Conservation (phyloP, 2,888 invertebrate species). For the Sinodicranocentrus sp. region DNA sequence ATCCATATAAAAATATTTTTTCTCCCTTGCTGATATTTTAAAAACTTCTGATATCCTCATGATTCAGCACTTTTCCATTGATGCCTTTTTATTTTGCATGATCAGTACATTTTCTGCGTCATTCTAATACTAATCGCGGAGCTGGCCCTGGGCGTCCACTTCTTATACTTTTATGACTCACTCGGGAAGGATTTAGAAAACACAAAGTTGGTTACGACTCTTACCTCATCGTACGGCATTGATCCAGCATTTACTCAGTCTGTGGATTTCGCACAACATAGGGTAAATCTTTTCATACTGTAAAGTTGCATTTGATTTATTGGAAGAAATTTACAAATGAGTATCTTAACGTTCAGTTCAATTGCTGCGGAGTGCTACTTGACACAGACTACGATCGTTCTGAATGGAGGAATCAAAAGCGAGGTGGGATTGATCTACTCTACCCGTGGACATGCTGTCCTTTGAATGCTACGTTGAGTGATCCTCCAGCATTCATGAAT, state of each 20-base stretch:
- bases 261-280: conserved; percentile 75
- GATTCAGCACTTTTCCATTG: background rate
- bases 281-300: conserved; percentile 55
- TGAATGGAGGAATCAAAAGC: conserved; percentile 72
- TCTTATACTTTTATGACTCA: conserved; percentile 74
- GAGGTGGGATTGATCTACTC: conserved; percentile 71
- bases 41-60: background rate
- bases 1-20: conserved; percentile 13
- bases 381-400: conserved; percentile 75
- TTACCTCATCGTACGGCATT: conserved; percentile 73
- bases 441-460: conserved; percentile 76
- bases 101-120: conserved; percentile 75
- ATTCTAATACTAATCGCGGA: conserved; percentile 73
- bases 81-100: background rate
- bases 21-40: background rate
- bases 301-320: conserved; percentile 24
- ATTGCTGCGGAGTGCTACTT: conserved; percentile 75
- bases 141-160: conserved; percentile 74
- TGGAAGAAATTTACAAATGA: background rate
- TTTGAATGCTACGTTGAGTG: conserved; percentile 71
- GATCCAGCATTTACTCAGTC: conserved; percentile 75
- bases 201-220: conserved; percentile 70
- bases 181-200: conserved; percentile 74
- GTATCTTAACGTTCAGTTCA: conserved; percentile 75
- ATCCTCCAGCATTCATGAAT: conserved; percentile 75